Conservation (phyloP, 2,113 vertebrate species). For the Gasterosteus aculeatus region DNA sequence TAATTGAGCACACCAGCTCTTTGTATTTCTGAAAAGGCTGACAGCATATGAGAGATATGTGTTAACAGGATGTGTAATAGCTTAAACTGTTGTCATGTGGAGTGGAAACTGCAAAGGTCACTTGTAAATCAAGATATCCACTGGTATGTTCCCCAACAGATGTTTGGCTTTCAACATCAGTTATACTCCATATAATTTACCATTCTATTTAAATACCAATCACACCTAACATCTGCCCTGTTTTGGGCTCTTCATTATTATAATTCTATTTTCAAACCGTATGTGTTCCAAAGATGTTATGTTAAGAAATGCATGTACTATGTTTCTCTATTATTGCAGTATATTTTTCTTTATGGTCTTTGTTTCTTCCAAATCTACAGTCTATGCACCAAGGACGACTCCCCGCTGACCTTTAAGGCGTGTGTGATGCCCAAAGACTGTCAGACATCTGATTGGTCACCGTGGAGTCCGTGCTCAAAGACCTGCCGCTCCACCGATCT, state of each 20-base stretch:
- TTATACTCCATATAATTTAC: constrained; percentile 6
- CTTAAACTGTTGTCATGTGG: neutral
- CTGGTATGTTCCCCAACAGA: neutral
- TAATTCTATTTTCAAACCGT: neutral
- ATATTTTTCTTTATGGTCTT: neutral
- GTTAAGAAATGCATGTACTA: neutral
- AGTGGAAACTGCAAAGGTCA: constrained; percentile 28
- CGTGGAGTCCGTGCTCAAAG: constrained; percentile 89
- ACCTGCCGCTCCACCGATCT: constrained; percentile 85
- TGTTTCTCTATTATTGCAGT: constrained; percentile 5
- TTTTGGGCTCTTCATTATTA: neutral
- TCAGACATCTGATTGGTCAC: constrained; percentile 86
- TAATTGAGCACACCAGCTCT: constrained; percentile 7
- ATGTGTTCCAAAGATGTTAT: neutral
- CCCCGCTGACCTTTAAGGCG: constrained; percentile 84
- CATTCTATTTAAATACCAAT: constrained; percentile 31
- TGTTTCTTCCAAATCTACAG: constrained; percentile 70
- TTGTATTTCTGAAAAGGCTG: constrained; percentile 19
- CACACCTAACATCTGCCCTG: constrained; percentile 7
- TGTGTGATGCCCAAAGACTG: constrained; percentile 91
- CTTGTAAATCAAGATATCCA: constrained; percentile 13
- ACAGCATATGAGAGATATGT: constrained; percentile 24
- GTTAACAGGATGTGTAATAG: neutral
- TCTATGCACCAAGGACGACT: constrained; percentile 84
- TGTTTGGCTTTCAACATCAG: neutral